Evolutionary conservation across 1,140 invertebrate genomes (phyloP).

Genomic region (Nephila pilipes): DNA sequence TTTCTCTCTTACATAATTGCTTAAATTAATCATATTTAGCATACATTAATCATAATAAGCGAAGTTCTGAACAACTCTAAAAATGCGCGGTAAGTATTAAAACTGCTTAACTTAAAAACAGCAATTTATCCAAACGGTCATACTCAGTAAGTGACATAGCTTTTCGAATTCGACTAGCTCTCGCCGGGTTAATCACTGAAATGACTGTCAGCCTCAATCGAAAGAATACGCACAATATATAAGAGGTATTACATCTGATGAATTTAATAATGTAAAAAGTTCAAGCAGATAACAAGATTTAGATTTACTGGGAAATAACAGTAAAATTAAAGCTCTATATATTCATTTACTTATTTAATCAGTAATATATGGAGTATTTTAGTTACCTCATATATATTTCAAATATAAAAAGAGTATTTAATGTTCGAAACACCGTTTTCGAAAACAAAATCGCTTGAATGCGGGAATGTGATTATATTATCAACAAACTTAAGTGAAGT

Average conservation of each 20-base stretch:
- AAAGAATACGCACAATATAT: neutral
- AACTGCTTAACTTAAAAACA: neutral
- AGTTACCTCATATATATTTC: too few species aligned
- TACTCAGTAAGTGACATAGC: neutral
- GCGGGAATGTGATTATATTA: too few species aligned
- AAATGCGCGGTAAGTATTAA: neutral
- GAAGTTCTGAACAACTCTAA: neutral
- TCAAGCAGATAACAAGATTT: too few species aligned
- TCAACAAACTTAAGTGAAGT: too few species aligned
- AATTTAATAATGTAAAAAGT: neutral
- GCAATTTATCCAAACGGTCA: neutral
- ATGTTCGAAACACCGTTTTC: too few species aligned
- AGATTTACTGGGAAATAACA: too few species aligned
- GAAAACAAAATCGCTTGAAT: too few species aligned
- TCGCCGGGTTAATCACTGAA: slow-evolving; percentile 3
- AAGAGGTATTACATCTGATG: neutral
- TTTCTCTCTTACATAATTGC: neutral
- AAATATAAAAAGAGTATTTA: too few species aligned
- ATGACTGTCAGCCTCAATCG: neutral
- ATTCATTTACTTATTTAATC: too few species aligned
- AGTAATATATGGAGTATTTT: too few species aligned
- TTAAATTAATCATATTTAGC: neutral
- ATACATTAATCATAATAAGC: neutral
- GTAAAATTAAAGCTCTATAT: too few species aligned
- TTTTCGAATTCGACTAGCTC: neutral